Evolutionary conservation across 2,797 vertebrate genomes (phyloP).

Genomic region (Fistularia tabacaria): DNA sequence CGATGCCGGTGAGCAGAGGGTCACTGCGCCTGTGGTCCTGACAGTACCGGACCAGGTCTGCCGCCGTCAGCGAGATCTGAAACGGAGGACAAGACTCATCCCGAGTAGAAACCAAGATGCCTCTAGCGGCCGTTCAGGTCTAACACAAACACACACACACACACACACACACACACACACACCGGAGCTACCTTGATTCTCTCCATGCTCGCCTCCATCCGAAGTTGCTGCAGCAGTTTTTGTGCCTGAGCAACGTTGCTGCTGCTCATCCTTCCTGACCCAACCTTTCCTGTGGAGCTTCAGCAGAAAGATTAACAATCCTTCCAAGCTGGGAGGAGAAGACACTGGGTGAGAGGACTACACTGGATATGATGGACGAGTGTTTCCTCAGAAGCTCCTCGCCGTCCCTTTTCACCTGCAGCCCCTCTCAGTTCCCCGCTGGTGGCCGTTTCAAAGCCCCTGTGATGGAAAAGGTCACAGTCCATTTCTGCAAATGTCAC

Average conservation of each 20-base stretch:
- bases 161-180: constrained; percentile 4
- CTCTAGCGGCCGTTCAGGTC: not conserved
- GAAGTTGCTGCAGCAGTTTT: constrained; percentile 79
- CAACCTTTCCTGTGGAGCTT: constrained; percentile 20
- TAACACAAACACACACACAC: not conserved
- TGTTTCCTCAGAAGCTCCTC: not conserved
- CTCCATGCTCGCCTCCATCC: constrained; percentile 76
- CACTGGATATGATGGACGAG: not conserved
- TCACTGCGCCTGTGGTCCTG: constrained; percentile 77
- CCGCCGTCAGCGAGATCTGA: constrained; percentile 79
- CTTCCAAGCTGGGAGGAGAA: too few relatives aligned
- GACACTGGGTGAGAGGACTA: too few relatives aligned
- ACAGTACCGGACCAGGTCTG: constrained; percentile 80
- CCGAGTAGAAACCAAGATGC: not conserved
- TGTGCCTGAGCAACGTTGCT: constrained; percentile 76
- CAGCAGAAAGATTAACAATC: not conserved
- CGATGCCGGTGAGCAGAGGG: constrained; percentile 79
- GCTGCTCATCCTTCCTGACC: constrained; percentile 71
- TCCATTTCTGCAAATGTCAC: constrained; percentile 75
- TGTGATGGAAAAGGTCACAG: constrained; percentile 24
- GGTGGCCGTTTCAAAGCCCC: not conserved
- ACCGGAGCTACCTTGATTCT: constrained; percentile 75
- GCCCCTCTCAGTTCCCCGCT: not conserved
- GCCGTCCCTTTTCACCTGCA: not conserved
- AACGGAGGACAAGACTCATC: constrained; percentile 1